phyloP scores from a whole-genome alignment of 2,797 vertebrate species.

The Kryptopterus vitreolus region DNA sequence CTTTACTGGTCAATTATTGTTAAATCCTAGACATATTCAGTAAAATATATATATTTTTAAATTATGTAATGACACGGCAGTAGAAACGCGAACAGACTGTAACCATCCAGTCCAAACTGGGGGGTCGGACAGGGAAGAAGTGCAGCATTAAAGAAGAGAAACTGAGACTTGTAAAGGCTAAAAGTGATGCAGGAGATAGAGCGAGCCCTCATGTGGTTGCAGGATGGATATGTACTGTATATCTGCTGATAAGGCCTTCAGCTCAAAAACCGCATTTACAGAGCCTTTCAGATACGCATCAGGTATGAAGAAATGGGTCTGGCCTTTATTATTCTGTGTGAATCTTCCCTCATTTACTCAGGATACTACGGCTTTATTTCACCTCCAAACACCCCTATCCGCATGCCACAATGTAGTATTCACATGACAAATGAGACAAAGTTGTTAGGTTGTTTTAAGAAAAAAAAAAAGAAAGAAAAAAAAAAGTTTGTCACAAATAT shows the following conservation, averaged over 20 bases:
- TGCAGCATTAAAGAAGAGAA: conserved; percentile 61
- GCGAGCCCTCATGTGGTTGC: conserved; percentile 77
- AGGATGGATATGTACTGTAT: conserved; percentile 82
- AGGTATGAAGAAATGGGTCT: conserved; percentile 75
- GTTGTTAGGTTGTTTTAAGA: conserved; percentile 66
- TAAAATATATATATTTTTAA: background rate
- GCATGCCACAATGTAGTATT: conserved; percentile 65
- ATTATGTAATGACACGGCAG: background rate
- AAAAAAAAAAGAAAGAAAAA: conserved; percentile 59
- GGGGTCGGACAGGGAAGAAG: conserved; percentile 53
- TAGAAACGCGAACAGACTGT: background rate
- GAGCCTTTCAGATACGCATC: conserved; percentile 79
- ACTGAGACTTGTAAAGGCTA: conserved; percentile 63
- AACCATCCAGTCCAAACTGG: background rate
- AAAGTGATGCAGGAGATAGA: conserved; percentile 74
- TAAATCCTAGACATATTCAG: background rate
- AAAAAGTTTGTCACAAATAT: conserved; percentile 70
- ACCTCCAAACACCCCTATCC: conserved; percentile 77
- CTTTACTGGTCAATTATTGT: background rate
- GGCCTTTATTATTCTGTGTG: conserved; percentile 78
- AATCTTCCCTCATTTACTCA: conserved; percentile 82
- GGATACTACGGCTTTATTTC: conserved; percentile 78
- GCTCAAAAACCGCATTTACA: conserved; percentile 78
- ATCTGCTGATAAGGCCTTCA: conserved; percentile 79
- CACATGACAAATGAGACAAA: conserved; percentile 70